Evolutionary conservation across 2,888 invertebrate genomes (phyloP).

Genomic region (Anoplius nigerrimus): DNA sequence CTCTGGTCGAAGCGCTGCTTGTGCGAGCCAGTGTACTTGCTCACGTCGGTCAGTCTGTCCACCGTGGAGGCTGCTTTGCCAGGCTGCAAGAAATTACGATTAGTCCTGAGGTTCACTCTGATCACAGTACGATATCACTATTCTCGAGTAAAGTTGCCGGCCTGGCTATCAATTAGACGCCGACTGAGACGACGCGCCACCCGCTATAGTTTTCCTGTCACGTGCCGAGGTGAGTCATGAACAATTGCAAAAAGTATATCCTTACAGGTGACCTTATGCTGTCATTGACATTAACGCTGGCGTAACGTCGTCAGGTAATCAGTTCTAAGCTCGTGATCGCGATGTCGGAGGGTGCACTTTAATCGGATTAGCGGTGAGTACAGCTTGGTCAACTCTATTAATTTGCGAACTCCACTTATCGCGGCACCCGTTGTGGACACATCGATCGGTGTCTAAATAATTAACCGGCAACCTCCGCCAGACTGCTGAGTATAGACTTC

Average conservation of each 20-base stretch:
- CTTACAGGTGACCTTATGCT: no score
- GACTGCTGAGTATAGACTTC: background rate
- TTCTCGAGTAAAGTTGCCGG: no score
- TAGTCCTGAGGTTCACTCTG: no score
- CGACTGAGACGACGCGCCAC: no score
- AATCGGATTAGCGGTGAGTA: slow-evolving; percentile 19
- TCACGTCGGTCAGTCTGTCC: slow-evolving; percentile 89
- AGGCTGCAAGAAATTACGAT: slow-evolving; percentile 67
- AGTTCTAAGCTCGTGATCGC: background rate
- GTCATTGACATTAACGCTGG: no score
- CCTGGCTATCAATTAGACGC: no score
- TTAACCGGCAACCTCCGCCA: background rate
- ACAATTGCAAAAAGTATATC: no score
- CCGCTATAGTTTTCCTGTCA: no score
- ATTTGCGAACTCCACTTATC: slow-evolving; percentile 3
- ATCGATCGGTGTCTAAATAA: background rate
- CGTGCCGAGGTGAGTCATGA: no score
- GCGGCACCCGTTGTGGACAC: background rate
- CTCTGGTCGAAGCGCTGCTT: slow-evolving; percentile 89
- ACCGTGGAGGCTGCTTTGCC: slow-evolving; percentile 76
- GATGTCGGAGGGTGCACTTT: slow-evolving; percentile 16
- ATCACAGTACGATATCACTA: no score
- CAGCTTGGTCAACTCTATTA: slow-evolving; percentile 20
- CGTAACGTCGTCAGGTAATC: no score
- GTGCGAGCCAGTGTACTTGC: slow-evolving; percentile 92